Percentiles rank a stretch among this genome's conserved stretches.
Evolutionary conservation across 2,797 vertebrate genomes (phyloP).

Genomic region (Cyclopterus lumpus): DNA sequence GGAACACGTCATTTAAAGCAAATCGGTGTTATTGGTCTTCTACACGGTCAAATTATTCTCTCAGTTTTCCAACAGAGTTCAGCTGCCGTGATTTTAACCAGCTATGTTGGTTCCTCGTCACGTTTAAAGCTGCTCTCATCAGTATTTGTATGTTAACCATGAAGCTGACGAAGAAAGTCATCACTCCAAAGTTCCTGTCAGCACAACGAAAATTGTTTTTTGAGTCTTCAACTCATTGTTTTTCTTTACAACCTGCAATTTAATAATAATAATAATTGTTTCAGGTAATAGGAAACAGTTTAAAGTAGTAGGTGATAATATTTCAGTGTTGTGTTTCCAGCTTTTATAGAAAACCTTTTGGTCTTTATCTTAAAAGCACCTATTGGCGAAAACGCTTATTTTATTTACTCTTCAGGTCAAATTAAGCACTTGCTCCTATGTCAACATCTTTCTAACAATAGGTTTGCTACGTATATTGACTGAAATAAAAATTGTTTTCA

Average conservation of each 20-base stretch:
- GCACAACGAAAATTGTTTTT: not conserved
- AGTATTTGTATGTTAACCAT: not conserved
- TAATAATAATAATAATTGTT: too few species aligned
- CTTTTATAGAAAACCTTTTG: not conserved
- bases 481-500: not conserved
- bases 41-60: not conserved
- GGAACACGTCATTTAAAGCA: not conserved
- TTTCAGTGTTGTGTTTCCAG: not conserved
- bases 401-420: not conserved
- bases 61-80: not conserved
- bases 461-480: not conserved
- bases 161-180: not conserved
- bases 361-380: not conserved
- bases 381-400: too few species aligned
- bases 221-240: too few species aligned
- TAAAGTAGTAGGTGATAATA: too few species aligned
- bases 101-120: too few species aligned
- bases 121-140: not conserved
- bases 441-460: not conserved
- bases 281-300: too few species aligned
- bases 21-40: not conserved
- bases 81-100: not conserved
- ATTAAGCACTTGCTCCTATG: not conserved
- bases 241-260: not conserved
- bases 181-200: not conserved